Base-by-base conservation (phyloP, 1,140 invertebrate genomes). In the Ceratosolen solmsi region DNA sequence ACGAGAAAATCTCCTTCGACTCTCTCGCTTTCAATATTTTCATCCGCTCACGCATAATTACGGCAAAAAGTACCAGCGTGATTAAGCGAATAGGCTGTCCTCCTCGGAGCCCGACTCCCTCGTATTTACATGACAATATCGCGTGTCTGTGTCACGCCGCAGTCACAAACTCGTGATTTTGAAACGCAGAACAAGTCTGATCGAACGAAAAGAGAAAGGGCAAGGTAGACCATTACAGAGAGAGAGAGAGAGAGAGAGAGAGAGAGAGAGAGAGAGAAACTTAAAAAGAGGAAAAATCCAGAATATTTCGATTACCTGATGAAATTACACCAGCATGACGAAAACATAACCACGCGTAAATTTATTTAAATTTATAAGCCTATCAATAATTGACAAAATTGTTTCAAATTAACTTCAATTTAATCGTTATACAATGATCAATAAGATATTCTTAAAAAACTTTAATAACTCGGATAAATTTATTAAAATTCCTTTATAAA, bases 51-150 rank as follows among this genome's bases (percentile, higher is more conserved):
- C 54, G 78, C 78, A 72, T 72, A 79, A 79, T 79, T 79, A 49
- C 22, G 25, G 54, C 38, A 58, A 73, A 79, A 72, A 72, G 51
- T 58, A 54, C 13, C 33, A n/a, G 46, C 54, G 68, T 27, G 65
- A 79, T 79, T 79, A 72, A 79, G 51, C 51, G 77, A 79, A 58
- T 58, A 30, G 51, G 54, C 25, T 72, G 51, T 41, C 49, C 49
- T 17, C 11, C 33, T 54, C 27, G n/a, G 15, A 38, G 30, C 54
- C 41, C 30, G 13, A 25, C 73, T 76, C 8, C 38, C 20, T 70
- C 54, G 20, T 74, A 76, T 82, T 76, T 76, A 82, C 73, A 81
- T 75, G 72, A 70, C 58, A 81, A 81, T 81, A 70, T 81, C 72
- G 79, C 72, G 58, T 68, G 60, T 22, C n/a, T n/a, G 25, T 73